Percentiles rank a stretch among this genome's conserved stretches.
Evolutionary conservation across 1,140 invertebrate species (phyloP).

Genomic region (Branchinecta lindahli): DNA sequence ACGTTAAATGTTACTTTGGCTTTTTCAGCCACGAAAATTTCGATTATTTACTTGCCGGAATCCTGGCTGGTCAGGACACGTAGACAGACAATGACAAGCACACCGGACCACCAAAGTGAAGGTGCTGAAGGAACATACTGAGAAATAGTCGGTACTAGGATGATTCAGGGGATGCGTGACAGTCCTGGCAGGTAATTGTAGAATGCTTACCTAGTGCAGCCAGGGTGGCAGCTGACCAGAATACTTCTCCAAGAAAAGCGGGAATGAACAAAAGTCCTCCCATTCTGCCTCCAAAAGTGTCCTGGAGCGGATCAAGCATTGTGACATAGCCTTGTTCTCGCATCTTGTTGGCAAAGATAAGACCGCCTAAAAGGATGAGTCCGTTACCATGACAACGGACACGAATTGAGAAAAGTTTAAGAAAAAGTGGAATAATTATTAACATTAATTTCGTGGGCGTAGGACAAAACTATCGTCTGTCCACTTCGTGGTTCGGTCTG

Average conservation of each 20-base stretch:
- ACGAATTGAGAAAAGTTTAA: constrained; percentile 10
- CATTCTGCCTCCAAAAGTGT: constrained; percentile 89
- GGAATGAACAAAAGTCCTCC: constrained; percentile 90
- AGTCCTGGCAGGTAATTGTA: not conserved
- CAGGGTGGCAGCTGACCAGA: constrained; percentile 94
- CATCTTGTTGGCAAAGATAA: constrained; percentile 97
- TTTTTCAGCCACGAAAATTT: no score
- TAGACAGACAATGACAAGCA: no score
- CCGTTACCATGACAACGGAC: not conserved
- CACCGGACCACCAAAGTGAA: no score
- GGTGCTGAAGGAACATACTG: no score
- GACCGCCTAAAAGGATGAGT: constrained; percentile 50
- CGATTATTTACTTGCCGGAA: no score
- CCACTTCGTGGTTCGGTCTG: not conserved
- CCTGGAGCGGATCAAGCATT: constrained; percentile 95
- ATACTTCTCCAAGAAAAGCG: constrained; percentile 89
- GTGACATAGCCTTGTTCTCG: constrained; percentile 91
- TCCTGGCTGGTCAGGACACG: no score
- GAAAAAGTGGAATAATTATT: constrained; percentile 19
- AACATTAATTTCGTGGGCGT: not conserved
- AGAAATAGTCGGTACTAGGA: no score
- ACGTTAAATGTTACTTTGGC: no score
- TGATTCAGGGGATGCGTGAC: no score
- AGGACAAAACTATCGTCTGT: not conserved
- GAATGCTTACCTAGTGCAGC: constrained; percentile 58